phyloP scores from a whole-genome alignment of 2,113 vertebrate genomes.

The Mohoua ochrocephala region DNA sequence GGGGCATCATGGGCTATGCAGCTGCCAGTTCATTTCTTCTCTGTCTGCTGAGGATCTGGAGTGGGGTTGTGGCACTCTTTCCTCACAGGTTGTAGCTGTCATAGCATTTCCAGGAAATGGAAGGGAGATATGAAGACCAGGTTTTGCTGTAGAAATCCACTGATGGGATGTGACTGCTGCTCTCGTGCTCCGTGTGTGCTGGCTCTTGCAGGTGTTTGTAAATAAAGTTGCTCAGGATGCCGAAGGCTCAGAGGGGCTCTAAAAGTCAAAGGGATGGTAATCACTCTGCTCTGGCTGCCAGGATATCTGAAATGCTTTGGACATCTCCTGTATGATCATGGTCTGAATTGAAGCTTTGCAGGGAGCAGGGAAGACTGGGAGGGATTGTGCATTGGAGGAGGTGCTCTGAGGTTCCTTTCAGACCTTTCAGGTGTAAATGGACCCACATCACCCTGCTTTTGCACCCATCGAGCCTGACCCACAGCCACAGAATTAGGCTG shows the following conservation, averaged over 20 bases:
- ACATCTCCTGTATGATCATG: not conserved
- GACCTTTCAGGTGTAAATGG: not conserved
- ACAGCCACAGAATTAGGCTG: not conserved
- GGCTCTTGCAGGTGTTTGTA: not conserved
- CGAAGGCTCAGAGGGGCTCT: not conserved
- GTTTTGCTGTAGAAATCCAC: not conserved
- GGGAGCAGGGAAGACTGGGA: not conserved
- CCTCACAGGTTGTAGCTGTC: not conserved
- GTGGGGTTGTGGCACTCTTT: not conserved
- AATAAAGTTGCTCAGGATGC: not conserved
- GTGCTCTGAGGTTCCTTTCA: not conserved
- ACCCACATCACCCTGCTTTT: not conserved
- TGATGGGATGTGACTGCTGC: not conserved
- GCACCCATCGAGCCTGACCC: not conserved
- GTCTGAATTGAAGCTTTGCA: not conserved
- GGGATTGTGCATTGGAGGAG: not conserved
- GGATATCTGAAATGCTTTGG: not conserved
- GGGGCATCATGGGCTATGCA: fast-evolving
- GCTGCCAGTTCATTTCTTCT: not conserved
- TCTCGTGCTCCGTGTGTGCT: not conserved
- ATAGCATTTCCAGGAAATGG: not conserved
- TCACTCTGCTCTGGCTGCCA: not conserved
- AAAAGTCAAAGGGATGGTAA: not conserved
- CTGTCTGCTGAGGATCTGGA: not conserved
- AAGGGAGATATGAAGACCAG: not conserved